Evolutionary conservation across 2,113 vertebrate species (phyloP), one percentile per base, ranked within the genome.

Genomic region (Porphyrio hochstetteri): DNA sequence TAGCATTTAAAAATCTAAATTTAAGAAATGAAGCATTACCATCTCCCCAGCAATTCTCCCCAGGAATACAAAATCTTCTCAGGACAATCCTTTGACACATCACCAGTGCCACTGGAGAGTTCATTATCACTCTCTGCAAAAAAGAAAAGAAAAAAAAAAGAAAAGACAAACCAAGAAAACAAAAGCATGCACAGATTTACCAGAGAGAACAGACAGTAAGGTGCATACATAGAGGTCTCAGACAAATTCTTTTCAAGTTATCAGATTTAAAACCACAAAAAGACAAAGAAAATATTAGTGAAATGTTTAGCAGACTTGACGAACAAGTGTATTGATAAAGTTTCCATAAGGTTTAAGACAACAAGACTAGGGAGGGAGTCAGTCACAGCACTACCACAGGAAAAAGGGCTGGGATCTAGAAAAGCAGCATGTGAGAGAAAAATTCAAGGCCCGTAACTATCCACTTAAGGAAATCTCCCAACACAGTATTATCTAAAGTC

Each of bases 11-110:
- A 80, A 86, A 83, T 91, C 75, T 90, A 57, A 88, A 71, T 82
- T 40, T 56, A 97, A 95, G 88, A 87, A 82, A 95, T 74, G 38
- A 94, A 86, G 25, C 61, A 97, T 98, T 98, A 99, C 99, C 99
- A 99, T 99, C 98, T 99, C 94, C 97, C 98, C 75, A 99, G 98
- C 83, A 99, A 98, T 85, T 98, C 98, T 97, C 99, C 99, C 99
- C 99, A 99, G 93, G 99, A 99, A 97, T 99, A 99, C 44, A 99
- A 96, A 91, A 99, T 99, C 97, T 99, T 99, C 98, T 99, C 99
- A 36, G 99, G 98, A 97, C 99, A 99, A 92, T 99, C 99, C 97
- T 99, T 99, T 78, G 99, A 99, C 92, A 99, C 99, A 56, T 99
- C 99, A 48, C 99, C 99, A 28, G 99, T 99, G 87, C 99, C 99